phyloP scores from a whole-genome alignment of 2,113 vertebrate genomes.

The Clarias gariepinus region DNA sequence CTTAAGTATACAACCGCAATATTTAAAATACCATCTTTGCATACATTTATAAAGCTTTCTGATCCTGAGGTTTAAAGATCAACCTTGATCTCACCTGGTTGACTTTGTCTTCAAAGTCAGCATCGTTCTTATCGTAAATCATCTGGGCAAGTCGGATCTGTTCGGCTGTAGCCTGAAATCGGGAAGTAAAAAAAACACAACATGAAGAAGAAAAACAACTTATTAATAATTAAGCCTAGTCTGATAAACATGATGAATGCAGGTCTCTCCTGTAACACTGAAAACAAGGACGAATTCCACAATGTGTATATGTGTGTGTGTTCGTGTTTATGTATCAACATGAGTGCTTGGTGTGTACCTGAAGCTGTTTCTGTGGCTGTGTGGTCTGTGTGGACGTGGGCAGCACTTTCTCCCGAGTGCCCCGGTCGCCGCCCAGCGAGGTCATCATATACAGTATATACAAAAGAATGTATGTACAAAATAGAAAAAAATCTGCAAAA shows the following conservation, averaged over 20 bases:
- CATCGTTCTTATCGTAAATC: slow-evolving; percentile 98
- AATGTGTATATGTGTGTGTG: too few relatives aligned
- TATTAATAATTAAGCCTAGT: neutral
- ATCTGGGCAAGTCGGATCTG: slow-evolving; percentile 98
- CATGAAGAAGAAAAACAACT: neutral
- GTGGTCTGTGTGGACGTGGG: slow-evolving; percentile 80
- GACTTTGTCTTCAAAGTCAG: slow-evolving; percentile 98
- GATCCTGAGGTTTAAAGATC: neutral
- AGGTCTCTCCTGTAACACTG: neutral
- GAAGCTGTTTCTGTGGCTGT: slow-evolving; percentile 93
- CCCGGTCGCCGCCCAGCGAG: slow-evolving; percentile 90
- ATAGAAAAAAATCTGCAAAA: slow-evolving; percentile 96
- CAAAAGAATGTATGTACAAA: slow-evolving; percentile 99
- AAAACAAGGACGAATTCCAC: neutral
- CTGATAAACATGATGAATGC: neutral
- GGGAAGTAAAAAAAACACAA: neutral
- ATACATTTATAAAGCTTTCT: neutral
- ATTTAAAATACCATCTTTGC: neutral
- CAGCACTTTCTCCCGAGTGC: slow-evolving; percentile 89
- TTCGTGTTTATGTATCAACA: neutral
- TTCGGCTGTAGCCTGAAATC: slow-evolving; percentile 88
- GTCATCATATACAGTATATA: slow-evolving; percentile 99
- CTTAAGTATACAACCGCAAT: neutral
- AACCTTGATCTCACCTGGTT: slow-evolving; percentile 83
- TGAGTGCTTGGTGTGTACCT: slow-evolving; percentile 72